Evolutionary conservation across 2,888 invertebrate genomes (phyloP), one percentile per base, ranked within the genome.

Genomic region (Drosophila hamatofila): DNA sequence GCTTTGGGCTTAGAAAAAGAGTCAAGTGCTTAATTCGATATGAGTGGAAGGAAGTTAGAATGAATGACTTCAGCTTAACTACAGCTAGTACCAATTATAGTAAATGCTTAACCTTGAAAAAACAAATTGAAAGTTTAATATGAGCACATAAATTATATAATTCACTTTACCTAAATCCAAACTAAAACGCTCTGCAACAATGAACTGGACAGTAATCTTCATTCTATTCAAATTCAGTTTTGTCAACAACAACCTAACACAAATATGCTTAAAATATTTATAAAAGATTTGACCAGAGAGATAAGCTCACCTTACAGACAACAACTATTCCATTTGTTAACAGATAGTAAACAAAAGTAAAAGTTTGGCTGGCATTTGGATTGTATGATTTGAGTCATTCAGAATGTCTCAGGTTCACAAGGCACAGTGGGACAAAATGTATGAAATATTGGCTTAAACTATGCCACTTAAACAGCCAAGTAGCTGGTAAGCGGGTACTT

Each of bases 1-100:
- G 35, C 23, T 68, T 16, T 16, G 27, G 12, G 54, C 12, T 27
- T 39, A 54, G 6, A 41, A 18, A 27, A 35, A 5, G 14, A 25
- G 9, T 35, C 52, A 52, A 52, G 52, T 52, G 52, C 5, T 23
- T 49, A 49, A 33, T 49, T 16, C 37, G 16, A 39, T 18, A 12
- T 6, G 18, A 25, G 39, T 23, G 33, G 39, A 27, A 25, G 37
- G n/a, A 39, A 54, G 25, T 39, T 27, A 39, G 37, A 52, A 52
- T 35, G 37, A n/a, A 37, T 23, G 6, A 39, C n/a, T 39, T 27
- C 11, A 39, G 37, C 25, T 54, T 14, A 23, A 33, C 4, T 16
- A 7, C 16, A n/a, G 21, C 23, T 33, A 44, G 12, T 8, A n/a
- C 7, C n/a, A 30, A 49, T 49, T 49, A 18, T 12, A 3, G 18